Conservation (phyloP, 1,140 invertebrate species). For the Coenobita brevimanus region DNA sequence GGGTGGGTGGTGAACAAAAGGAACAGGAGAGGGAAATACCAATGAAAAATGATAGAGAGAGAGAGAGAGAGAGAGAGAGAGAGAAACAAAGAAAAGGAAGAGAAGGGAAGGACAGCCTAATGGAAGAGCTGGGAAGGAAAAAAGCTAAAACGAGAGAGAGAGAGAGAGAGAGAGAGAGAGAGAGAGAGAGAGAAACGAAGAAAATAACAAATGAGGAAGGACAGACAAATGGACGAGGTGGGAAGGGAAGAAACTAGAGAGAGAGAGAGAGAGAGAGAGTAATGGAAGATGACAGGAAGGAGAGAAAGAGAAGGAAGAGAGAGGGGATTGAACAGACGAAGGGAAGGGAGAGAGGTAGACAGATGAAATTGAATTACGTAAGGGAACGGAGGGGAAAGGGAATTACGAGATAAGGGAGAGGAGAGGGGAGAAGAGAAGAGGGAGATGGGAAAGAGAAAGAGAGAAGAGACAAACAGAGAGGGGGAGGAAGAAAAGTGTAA, state of each 20-base stretch:
- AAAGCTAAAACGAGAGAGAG: neutral
- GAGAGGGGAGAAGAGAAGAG: neutral
- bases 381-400: neutral
- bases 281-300: neutral
- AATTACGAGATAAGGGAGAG: too few relatives aligned
- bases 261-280: conserved; percentile 34
- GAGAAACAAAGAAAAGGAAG: neutral
- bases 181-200: neutral
- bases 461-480: neutral
- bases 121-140: neutral
- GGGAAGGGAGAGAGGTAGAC: neutral
- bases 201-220: neutral
- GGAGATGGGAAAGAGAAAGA: neutral
- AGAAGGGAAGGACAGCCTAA: neutral
- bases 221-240: too few relatives aligned
- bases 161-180: neutral
- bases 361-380: neutral
- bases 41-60: too few relatives aligned
- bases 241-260: neutral
- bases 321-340: neutral
- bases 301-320: too few relatives aligned
- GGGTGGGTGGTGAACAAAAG: too few relatives aligned
- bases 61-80: neutral
- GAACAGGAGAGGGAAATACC: neutral
- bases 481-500: neutral